A percentile compares a stretch with the other conserved stretches of the same genome.
These are phyloP conservation scores for Rotaria socialis DNA, from an alignment of 2,888 invertebrate species.

Conservation along the genomic window DNA sequence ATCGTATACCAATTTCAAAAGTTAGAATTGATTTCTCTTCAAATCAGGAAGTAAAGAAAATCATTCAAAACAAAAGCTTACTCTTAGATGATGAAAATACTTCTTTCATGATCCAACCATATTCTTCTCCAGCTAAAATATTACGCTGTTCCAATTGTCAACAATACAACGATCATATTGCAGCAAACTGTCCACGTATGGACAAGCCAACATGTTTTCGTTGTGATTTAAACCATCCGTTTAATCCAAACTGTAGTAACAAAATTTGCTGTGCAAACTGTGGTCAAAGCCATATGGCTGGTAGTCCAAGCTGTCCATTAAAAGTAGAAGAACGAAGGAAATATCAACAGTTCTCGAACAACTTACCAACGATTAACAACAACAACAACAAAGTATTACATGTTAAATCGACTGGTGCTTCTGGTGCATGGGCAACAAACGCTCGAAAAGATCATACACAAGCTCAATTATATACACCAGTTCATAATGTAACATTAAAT, in stretches of 20 bases:
- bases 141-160: not conserved
- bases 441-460: not conserved
- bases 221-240: not conserved
- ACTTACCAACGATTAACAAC: not conserved
- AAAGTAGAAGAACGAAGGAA: not conserved
- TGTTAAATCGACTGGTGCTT: not conserved
- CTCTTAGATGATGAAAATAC: not conserved
- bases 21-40: not conserved
- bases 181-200: not conserved
- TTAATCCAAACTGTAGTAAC: not conserved
- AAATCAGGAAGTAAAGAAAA: not conserved
- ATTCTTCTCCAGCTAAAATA: not conserved
- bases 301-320: not conserved
- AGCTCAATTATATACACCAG: not conserved
- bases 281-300: not conserved
- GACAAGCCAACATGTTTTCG: not conserved
- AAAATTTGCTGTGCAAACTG: not conserved
- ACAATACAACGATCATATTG: not conserved
- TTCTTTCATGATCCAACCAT: not conserved
- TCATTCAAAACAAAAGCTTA: not conserved
- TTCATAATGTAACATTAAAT: not conserved
- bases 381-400: not conserved
- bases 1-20: not conserved
- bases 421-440: not conserved
- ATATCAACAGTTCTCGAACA: not conserved